Evolutionary conservation across 2,797 vertebrate genomes (phyloP).

Genomic region (Sebastes diaconus): DNA sequence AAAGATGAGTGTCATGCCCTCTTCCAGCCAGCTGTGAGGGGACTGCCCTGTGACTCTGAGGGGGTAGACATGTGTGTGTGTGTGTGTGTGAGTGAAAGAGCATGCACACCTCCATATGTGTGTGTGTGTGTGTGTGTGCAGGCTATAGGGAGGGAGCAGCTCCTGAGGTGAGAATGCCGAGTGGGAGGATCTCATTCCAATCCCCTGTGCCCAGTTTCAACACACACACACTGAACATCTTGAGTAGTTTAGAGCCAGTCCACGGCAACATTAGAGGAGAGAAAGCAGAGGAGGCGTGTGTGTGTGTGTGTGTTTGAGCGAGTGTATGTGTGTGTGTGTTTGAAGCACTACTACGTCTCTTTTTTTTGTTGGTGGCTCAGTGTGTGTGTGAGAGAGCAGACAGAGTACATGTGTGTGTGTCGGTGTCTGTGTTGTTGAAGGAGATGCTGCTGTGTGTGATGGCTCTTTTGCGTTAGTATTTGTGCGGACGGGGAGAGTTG

Average conservation of each 20-base stretch:
- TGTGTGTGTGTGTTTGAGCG: background rate
- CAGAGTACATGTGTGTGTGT: conserved; percentile 41
- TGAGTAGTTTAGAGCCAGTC: conserved; percentile 90
- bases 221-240: conserved; percentile 85
- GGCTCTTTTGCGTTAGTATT: conserved; percentile 86
- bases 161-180: conserved; percentile 89
- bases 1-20: conserved; percentile 95
- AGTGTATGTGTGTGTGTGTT: conserved; percentile 35
- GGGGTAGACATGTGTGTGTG: conserved; percentile 70
- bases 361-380: conserved; percentile 24
- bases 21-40: conserved; percentile 90
- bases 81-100: conserved; percentile 54
- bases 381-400: conserved; percentile 9
- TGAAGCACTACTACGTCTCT: conserved; percentile 48
- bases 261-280: conserved; percentile 82
- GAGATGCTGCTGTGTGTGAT: conserved; percentile 78
- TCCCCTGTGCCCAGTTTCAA: conserved; percentile 89
- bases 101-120: conserved; percentile 68
- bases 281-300: conserved; percentile 60
- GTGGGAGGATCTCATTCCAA: conserved; percentile 92
- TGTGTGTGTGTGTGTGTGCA: conserved; percentile 60
- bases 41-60: conserved; percentile 89
- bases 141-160: conserved; percentile 77
- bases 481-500: conserved; percentile 87
- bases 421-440: conserved; percentile 30